These are phyloP conservation scores for Silurus glanis DNA, from an alignment of 2,113 vertebrate species.

Conservation along the genomic window DNA sequence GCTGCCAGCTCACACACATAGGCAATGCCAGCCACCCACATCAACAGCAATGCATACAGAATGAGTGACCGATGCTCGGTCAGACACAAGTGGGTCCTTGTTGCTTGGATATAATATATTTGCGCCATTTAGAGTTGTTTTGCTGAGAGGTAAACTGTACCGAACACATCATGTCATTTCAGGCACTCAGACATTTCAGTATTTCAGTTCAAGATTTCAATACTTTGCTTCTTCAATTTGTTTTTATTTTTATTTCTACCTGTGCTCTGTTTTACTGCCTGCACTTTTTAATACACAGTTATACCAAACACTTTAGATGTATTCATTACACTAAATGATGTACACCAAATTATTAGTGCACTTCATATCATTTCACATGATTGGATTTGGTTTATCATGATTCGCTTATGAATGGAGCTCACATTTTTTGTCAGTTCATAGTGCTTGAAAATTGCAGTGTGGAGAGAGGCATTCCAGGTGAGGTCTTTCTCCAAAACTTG, in stretches of 20 bases:
- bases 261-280: background rate
- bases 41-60: conserved; percentile 14
- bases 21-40: conserved; percentile 11
- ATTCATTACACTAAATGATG: background rate
- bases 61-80: conserved; percentile 12
- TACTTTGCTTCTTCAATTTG: background rate
- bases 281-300: background rate
- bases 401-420: background rate
- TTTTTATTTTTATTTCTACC: background rate
- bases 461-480: background rate
- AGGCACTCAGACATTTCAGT: conserved; percentile 20
- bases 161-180: background rate
- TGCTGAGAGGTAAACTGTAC: conserved; percentile 13
- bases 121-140: conserved; percentile 2
- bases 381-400: conserved; percentile 3
- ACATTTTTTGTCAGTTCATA: background rate
- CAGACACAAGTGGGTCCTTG: conserved; percentile 33
- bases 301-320: background rate
- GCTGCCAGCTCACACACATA: conserved; percentile 7
- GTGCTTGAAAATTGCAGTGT: background rate
- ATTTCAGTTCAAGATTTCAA: conserved; percentile 6
- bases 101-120: conserved; percentile 8
- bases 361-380: background rate
- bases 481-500: conserved; percentile 4
- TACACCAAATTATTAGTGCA: background rate